phyloP scores from a whole-genome alignment of 2,797 vertebrate species.

The Morelia viridis region DNA sequence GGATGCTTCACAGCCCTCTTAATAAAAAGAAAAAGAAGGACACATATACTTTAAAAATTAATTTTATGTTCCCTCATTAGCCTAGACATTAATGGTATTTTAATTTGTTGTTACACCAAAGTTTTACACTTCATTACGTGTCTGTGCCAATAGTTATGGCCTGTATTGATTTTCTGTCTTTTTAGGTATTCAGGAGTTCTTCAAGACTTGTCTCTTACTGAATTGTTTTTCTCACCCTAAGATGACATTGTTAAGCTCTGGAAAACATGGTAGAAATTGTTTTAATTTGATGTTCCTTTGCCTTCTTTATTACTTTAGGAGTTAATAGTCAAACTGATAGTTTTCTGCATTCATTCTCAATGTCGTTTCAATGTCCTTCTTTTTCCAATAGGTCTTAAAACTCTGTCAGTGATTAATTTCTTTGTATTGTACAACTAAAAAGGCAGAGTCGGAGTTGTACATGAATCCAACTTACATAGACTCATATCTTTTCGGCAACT shows the following conservation, averaged over 20 bases:
- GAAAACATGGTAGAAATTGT: constrained; percentile 49
- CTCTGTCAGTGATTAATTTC: constrained; percentile 27
- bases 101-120: constrained; percentile 64
- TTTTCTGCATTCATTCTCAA: constrained; percentile 1
- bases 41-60: constrained; percentile 5
- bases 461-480: not conserved
- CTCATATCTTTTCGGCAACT: not conserved
- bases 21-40: constrained; percentile 18
- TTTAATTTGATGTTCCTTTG: constrained; percentile 50
- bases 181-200: constrained; percentile 59
- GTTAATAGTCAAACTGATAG: constrained; percentile 46
- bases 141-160: constrained; percentile 37
- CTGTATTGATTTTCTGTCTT: constrained; percentile 62
- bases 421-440: not conserved
- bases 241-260: constrained; percentile 47
- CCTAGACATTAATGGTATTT: constrained; percentile 59
- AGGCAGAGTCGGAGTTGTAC: not conserved
- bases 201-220: constrained; percentile 44
- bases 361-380: not conserved
- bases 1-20: not conserved
- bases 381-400: constrained; percentile 2
- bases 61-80: constrained; percentile 57
- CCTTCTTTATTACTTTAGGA: constrained; percentile 40
- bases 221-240: constrained; percentile 57
- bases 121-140: constrained; percentile 58